Percentiles rank a stretch among this genome's conserved stretches.
Evolutionary conservation across 2,113 vertebrate genomes (phyloP).

Genomic region (Melierax canorus): DNA sequence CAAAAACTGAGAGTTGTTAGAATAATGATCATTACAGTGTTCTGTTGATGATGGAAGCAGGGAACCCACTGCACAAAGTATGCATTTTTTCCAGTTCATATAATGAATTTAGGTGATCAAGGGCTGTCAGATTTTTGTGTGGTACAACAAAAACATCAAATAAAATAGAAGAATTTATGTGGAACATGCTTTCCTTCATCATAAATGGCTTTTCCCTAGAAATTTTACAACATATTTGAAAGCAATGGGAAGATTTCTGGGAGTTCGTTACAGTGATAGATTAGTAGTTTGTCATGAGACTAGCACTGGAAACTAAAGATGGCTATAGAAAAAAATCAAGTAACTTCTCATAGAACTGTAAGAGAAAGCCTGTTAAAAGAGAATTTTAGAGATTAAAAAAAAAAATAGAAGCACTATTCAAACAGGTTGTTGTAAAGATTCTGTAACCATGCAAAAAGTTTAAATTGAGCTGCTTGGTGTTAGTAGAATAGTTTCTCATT

Average conservation of each 20-base stretch:
- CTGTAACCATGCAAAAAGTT: neutral
- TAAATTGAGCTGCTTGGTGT: no score
- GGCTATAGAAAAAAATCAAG: neutral
- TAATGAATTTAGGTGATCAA: neutral
- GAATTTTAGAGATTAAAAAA: neutral
- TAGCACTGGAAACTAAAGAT: neutral
- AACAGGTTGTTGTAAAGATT: neutral
- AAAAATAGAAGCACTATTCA: neutral
- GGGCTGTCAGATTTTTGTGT: neutral
- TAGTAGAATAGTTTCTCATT: neutral
- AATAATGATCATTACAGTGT: no score
- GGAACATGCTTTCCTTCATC: neutral
- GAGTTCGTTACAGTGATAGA: neutral
- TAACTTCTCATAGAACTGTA: neutral
- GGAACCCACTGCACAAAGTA: neutral
- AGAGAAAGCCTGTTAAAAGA: neutral
- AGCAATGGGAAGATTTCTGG: neutral
- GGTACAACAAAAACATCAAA: neutral
- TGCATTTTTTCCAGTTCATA: neutral
- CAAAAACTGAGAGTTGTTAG: neutral
- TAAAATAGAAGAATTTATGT: neutral
- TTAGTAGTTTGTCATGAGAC: neutral
- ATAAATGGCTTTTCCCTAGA: neutral
- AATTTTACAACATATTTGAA: neutral
- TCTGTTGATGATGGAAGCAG: neutral